Conservation (phyloP, 1,140 invertebrate species). For the Caenorhabditis briggsae region DNA sequence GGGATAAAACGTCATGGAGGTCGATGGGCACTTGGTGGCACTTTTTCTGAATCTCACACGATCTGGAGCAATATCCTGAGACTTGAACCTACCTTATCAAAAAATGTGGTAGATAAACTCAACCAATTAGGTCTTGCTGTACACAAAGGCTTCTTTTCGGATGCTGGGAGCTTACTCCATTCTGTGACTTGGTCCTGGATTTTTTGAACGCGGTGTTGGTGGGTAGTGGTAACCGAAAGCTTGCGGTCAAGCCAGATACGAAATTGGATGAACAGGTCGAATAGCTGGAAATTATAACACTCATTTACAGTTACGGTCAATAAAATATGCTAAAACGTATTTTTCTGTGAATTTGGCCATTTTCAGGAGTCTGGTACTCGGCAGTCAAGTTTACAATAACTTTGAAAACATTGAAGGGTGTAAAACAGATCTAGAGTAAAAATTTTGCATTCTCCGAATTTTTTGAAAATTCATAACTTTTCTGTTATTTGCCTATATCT, state of each 20-base stretch:
- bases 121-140: slow-evolving; percentile 83
- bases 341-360: no score
- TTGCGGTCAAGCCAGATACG: slow-evolving; percentile 79
- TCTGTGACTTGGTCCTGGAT: slow-evolving; percentile 80
- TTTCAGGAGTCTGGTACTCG: slow-evolving; percentile 20
- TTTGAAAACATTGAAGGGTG: no score
- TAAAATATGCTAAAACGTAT: neutral
- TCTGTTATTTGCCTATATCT: no score
- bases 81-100: slow-evolving; percentile 79
- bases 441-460: no score
- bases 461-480: no score
- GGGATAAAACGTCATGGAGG: slow-evolving; percentile 80
- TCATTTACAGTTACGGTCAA: no score
- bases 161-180: slow-evolving; percentile 81
- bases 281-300: slow-evolving; percentile 77
- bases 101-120: slow-evolving; percentile 83
- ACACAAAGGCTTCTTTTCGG: slow-evolving; percentile 81
- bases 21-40: slow-evolving; percentile 82
- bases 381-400: neutral
- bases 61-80: neutral
- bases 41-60: slow-evolving; percentile 78
- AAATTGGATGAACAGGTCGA: slow-evolving; percentile 80
- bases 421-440: no score
- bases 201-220: slow-evolving; percentile 80
- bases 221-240: slow-evolving; percentile 79